Conservation (phyloP, 2,113 vertebrate genomes). For the Stercorarius parasiticus region DNA sequence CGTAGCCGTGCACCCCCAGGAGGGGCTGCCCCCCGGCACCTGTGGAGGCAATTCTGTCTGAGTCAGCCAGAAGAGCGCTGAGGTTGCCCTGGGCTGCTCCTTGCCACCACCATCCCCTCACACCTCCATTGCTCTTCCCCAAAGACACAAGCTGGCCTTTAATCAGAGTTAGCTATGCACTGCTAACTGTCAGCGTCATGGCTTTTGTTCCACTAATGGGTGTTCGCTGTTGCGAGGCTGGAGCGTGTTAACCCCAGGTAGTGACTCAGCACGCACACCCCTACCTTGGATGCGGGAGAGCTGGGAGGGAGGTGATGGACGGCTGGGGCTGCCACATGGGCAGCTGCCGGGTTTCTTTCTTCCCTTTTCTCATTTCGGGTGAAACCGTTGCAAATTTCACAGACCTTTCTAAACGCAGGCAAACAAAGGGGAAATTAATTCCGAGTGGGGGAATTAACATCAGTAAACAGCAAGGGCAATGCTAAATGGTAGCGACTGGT, state of each 20-base stretch:
- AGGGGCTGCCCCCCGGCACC: not conserved
- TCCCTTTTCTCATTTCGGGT: not conserved
- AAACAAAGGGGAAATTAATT: not conserved
- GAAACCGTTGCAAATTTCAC: not conserved
- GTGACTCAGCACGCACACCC: not conserved
- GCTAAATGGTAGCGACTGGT: not conserved
- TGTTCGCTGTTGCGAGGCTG: not conserved
- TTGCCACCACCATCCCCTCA: too few species aligned
- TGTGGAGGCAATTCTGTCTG: not conserved
- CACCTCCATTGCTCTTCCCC: not conserved
- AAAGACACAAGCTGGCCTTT: not conserved
- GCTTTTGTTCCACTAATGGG: not conserved
- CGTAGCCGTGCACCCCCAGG: accelerated
- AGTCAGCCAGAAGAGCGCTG: not conserved
- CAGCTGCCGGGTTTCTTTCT: not conserved
- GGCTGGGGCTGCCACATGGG: not conserved
- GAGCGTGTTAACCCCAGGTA: not conserved
- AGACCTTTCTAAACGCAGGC: not conserved
- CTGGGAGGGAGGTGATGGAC: not conserved
- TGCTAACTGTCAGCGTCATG: not conserved
- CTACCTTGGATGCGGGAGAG: not conserved
- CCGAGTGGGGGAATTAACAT: not conserved
- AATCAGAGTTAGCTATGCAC: not conserved
- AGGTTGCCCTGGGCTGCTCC: not conserved
- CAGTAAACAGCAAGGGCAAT: not conserved